Conservation (phyloP, 2,113 vertebrate genomes). For the Pseudopodoces humilis region DNA sequence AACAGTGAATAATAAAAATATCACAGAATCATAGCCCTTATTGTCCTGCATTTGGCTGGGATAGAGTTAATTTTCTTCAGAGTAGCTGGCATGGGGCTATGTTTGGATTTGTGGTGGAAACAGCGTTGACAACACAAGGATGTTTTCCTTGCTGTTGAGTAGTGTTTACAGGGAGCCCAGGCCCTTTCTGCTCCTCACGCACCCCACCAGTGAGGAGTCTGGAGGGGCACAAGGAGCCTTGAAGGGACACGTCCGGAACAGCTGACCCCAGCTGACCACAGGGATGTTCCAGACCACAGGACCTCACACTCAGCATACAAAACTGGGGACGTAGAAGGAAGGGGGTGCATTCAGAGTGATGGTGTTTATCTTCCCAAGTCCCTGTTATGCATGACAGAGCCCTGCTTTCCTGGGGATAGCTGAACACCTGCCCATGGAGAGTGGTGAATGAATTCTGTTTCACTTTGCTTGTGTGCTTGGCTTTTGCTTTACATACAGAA, state of each 20-base stretch:
- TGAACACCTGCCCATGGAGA: background rate
- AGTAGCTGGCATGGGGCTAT: background rate
- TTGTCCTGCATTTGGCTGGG: background rate
- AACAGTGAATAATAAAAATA: background rate
- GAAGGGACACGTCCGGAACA: background rate
- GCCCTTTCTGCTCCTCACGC: background rate
- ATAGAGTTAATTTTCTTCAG: background rate
- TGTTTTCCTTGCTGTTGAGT: background rate
- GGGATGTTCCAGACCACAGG: background rate
- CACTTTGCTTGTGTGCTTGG: background rate
- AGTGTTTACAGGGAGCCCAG: background rate
- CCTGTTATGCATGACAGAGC: fast-evolving
- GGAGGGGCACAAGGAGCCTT: background rate
- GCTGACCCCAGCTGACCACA: background rate
- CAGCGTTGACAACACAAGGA: background rate
- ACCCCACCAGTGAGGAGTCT: background rate
- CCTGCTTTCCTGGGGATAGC: background rate
- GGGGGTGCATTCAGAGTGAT: background rate
- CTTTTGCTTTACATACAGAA: background rate
- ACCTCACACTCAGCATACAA: background rate
- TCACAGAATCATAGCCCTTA: background rate
- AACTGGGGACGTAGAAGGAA: background rate
- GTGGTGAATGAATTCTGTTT: background rate
- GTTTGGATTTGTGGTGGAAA: background rate
- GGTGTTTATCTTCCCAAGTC: background rate